Base-by-base conservation (phyloP, 2,888 invertebrate genomes). In the Sussaba pulchella region DNA sequence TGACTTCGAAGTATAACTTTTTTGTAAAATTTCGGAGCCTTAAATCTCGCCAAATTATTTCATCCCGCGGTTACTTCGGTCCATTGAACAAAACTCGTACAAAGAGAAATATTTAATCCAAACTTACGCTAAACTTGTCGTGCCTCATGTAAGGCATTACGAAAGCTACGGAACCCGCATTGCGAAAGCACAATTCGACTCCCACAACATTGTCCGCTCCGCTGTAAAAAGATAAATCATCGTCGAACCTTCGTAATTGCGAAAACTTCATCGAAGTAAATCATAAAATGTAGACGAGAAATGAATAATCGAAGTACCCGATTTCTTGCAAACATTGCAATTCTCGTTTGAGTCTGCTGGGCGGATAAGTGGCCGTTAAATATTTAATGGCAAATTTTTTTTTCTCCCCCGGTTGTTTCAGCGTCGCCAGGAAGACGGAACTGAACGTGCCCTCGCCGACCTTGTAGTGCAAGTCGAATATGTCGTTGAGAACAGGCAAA, bases 121-220 rank as follows among this genome's bases (percentile, higher is more conserved):
- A 8, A 73, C 94, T 94, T 92, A 96, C 96, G 85, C 94, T 94
- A 92, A 97, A 97, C 87, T 95, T 95, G 87, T 95, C 95, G 91
- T 98, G 98, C 82, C 95, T 95, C 93, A 98, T 95, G 90, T 96
- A 97, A 2, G 98, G 97, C 98, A 98, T 98, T 63, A 98, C 94
- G 91, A 98, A 96, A 67, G 96, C 96, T 80, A 97, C 95, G 75
- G 96, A 96, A 87, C 97, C 97, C 82, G 94, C 93, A 87, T 95
- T 94, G 69, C 97, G 94, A 61, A 98, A 92, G 88, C 97, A 97
- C 82, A 96, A 93, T 84, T 96, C 95, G 77, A 98, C 94, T 66
- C 96, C 96, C 85, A 96, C 96, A 14, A 98, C 96, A 93, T 98
- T 95, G 89, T 96, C 95, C 77, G 93, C 93, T 19, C 98, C 98